Percentiles rank a stretch among this genome's conserved stretches.
Evolutionary conservation across 2,113 vertebrate genomes (phyloP).

Genomic region (Pyrgilauda ruficollis): DNA sequence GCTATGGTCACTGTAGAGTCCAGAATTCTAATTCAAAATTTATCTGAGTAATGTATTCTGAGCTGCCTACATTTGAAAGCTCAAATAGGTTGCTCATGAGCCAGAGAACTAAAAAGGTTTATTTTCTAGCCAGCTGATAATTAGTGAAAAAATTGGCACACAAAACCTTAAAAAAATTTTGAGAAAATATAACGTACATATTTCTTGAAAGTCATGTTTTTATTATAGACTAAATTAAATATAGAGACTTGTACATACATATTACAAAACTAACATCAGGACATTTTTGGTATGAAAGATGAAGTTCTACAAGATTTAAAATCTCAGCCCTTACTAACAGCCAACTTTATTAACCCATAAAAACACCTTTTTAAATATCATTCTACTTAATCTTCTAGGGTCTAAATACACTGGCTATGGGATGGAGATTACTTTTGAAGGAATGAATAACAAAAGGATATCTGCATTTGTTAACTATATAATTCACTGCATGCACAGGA

Average conservation of each 20-base stretch:
- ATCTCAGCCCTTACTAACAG: not conserved
- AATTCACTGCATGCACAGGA: not conserved
- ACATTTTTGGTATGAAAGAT: not conserved
- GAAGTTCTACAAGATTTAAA: not conserved
- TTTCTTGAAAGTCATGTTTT: not conserved
- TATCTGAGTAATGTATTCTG: not conserved
- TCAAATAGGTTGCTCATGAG: not conserved
- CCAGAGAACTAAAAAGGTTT: not conserved
- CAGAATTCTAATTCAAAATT: not conserved
- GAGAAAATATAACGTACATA: not conserved
- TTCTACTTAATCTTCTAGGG: not conserved
- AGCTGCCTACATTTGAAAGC: not conserved
- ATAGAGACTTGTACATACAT: not conserved
- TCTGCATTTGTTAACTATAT: not conserved
- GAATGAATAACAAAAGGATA: not conserved
- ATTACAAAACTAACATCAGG: not conserved
- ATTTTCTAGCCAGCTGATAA: not conserved
- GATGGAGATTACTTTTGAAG: not conserved
- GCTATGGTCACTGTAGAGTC: not conserved
- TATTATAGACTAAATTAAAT: not conserved
- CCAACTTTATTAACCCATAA: not conserved
- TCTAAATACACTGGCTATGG: not conserved
- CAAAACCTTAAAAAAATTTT: not conserved
- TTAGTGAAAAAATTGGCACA: not conserved
- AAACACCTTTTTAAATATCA: not conserved